Conservation (phyloP, 2,797 vertebrate species). For the Pseudomugil tenellus region DNA sequence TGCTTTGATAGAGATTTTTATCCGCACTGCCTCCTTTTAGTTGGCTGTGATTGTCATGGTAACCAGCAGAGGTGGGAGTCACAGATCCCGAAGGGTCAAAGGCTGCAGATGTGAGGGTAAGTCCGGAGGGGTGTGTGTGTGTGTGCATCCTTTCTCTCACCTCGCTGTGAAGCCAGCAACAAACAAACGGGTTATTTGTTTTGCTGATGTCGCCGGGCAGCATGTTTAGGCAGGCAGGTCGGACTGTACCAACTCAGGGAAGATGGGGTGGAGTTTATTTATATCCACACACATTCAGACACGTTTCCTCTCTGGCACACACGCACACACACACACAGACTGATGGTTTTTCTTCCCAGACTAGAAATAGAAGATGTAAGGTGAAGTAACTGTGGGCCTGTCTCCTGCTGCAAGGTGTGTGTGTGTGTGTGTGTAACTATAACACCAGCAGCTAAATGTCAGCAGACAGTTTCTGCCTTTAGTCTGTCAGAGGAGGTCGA, state of each 20-base stretch:
- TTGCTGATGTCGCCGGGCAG: constrained; percentile 49
- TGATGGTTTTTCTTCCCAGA: background rate
- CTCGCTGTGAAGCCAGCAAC: constrained; percentile 46
- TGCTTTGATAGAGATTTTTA: background rate
- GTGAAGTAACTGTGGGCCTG: constrained; percentile 21
- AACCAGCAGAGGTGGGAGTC: constrained; percentile 23
- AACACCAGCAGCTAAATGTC: constrained; percentile 53
- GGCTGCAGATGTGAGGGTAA: constrained; percentile 4
- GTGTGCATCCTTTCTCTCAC: constrained; percentile 13
- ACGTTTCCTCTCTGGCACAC: background rate
- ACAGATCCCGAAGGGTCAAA: background rate
- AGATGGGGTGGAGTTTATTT: background rate
- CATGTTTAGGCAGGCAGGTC: constrained; percentile 50
- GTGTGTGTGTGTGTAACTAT: constrained; percentile 33
- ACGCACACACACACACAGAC: background rate
- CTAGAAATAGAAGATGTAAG: constrained; percentile 8
- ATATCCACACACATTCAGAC: background rate
- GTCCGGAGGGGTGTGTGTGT: background rate
- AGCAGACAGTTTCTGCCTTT: constrained; percentile 46
- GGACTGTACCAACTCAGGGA: constrained; percentile 31
- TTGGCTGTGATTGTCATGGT: constrained; percentile 30
- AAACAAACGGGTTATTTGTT: constrained; percentile 57
- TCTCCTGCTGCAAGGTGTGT: constrained; percentile 7
- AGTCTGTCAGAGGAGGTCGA: constrained; percentile 38
- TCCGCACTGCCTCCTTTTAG: background rate